phyloP scores from a whole-genome alignment of 2,888 invertebrate genomes.

The Drosophila nigritarsus region DNA sequence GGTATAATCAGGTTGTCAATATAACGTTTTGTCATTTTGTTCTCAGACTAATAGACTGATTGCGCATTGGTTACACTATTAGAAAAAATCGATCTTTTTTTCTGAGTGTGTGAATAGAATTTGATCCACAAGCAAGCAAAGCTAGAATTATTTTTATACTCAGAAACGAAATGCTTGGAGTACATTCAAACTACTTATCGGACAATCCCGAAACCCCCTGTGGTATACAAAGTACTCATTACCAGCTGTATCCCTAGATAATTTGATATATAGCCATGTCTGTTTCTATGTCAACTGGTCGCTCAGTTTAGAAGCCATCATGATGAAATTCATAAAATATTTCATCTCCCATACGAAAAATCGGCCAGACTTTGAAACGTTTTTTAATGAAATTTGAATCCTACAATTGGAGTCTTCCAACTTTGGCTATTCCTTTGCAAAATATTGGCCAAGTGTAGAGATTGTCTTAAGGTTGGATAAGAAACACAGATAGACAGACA shows the following conservation, averaged over 20 bases:
- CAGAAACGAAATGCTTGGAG: neutral
- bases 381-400: neutral
- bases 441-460: neutral
- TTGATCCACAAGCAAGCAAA: neutral
- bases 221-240: neutral
- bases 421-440: neutral
- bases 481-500: neutral
- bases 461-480: neutral
- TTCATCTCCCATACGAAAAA: neutral
- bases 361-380: neutral
- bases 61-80: neutral
- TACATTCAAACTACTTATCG: neutral
- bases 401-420: neutral
- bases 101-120: neutral
- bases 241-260: neutral
- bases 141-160: neutral
- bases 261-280: neutral
- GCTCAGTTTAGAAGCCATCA: neutral
- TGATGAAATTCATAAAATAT: neutral
- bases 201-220: neutral
- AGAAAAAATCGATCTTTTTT: neutral
- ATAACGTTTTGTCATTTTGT: neutral
- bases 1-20: neutral
- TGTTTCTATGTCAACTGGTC: neutral
- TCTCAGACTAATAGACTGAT: neutral